These are phyloP conservation scores for Ormyrus thymus DNA, from an alignment of 2,888 invertebrate genomes.

Conservation along the genomic window DNA sequence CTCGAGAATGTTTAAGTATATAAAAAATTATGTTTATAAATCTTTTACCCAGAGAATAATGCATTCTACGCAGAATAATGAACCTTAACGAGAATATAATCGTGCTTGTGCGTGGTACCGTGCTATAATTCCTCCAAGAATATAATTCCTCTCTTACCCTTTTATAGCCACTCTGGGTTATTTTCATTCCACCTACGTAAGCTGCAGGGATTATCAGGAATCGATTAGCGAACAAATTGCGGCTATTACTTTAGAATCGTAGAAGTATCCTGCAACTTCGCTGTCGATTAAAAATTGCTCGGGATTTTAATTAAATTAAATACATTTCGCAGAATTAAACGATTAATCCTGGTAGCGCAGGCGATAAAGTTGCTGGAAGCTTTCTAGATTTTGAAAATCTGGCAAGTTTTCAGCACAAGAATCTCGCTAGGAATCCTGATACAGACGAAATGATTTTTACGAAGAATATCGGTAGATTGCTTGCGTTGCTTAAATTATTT, in stretches of 20 bases:
- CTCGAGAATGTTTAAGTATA: too few relatives aligned
- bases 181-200: constrained; percentile 56
- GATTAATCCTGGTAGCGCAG: background rate
- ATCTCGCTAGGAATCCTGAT: too few relatives aligned
- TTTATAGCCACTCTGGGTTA: constrained; percentile 55
- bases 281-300: constrained; percentile 1
- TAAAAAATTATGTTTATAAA: background rate
- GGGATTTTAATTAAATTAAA: background rate
- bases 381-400: too few relatives aligned
- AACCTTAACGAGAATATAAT: constrained; percentile 71
- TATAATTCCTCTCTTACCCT: constrained; percentile 57
- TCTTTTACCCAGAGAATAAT: background rate
- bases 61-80: constrained; percentile 50
- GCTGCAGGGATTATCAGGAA: constrained; percentile 49
- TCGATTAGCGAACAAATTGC: constrained; percentile 42
- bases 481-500: too few relatives aligned
- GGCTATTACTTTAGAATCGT: constrained; percentile 24
- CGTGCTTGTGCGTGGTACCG: constrained; percentile 69
- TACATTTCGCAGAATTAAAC: background rate
- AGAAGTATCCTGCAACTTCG: background rate
- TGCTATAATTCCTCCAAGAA: constrained; percentile 37
- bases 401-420: too few relatives aligned
- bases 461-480: too few relatives aligned
- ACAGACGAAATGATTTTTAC: too few relatives aligned
- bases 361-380: too few relatives aligned